These are phyloP conservation scores for Pandemis heparana DNA, from an alignment of 2,888 invertebrate species.

Conservation along the genomic window DNA sequence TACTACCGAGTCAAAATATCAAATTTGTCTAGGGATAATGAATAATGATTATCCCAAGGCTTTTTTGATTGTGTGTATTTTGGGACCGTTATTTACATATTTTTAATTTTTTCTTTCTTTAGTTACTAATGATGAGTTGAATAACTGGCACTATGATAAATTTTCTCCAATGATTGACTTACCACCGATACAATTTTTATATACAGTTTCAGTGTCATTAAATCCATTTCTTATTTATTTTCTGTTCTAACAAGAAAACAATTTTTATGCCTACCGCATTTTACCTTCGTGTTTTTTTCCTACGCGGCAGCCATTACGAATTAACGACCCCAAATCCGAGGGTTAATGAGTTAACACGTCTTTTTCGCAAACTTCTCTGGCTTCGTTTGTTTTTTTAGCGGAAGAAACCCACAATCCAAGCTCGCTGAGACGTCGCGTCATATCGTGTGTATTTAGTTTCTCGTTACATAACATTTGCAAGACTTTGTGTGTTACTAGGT, in stretches of 20 bases:
- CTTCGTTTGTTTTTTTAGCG: background rate
- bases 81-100: too few species aligned
- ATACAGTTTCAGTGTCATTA: background rate
- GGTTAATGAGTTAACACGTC: constrained; percentile 8
- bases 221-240: too few species aligned
- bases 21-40: too few species aligned
- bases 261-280: background rate
- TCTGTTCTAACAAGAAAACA: background rate
- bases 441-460: constrained; percentile 15
- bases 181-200: background rate
- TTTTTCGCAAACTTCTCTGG: constrained; percentile 7
- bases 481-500: constrained; percentile 34
- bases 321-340: constrained; percentile 18
- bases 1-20: too few species aligned
- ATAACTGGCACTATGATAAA: background rate
- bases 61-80: too few species aligned
- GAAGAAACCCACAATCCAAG: constrained; percentile 1
- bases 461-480: constrained; percentile 29
- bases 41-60: too few species aligned
- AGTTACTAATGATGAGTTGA: background rate
- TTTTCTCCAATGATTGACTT: background rate
- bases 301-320: background rate
- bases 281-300: background rate
- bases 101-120: too few species aligned
- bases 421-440: background rate